Evolutionary conservation across 2,797 vertebrate genomes (phyloP), one percentile per base, ranked within the genome.

Genomic region (Tokudaia muenninki): DNA sequence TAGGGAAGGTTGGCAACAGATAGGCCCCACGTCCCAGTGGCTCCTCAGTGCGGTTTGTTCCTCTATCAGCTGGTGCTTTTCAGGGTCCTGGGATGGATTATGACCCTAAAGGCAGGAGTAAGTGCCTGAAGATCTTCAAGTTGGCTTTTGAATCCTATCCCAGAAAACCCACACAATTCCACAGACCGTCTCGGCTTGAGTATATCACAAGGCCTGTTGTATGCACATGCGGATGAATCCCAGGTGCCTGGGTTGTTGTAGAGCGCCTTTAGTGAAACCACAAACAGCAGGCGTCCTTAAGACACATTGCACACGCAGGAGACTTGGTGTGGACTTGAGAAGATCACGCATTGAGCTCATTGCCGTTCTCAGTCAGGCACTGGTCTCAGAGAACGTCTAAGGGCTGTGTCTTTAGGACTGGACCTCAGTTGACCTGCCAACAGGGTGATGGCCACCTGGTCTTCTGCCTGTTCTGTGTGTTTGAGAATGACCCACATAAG

Each of bases 121-220:
- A 21, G 34, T 44, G 37, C 14, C 55, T 0, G 3, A 1, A 11
- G 24, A 37, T 47, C 44, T 57, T 41, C 83, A 61, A 31, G 44
- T 57, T 41, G 50, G 4, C 81, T 63, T 55, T 24, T 12, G 34
- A 63, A 80, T 86, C 77, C 6, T 3, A 1, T 79, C 5, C 88
- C 7, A 2, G 47, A 31, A 41, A 47, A 52, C 81, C 19, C 7
- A 0, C 1, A 8, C 10, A 2, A 16, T 21, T 41, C 16, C 4
- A 31, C n/a, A 75, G 7, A 12, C 11, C n/a, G 8, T 34, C 8
- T 59, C 52, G 90, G 24, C 70, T 57, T 37, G 21, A 16, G 24
- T 31, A 19, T 37, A 86, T 83, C 80, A 4, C 3, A 11, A 14
- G 31, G 63, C 4, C 29, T 59, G 22, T 1, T 10, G 10, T 41